A percentile compares a stretch with the other conserved stretches of the same genome.
Evolutionary conservation across 92 coral and sea anemone genomes (phyloP).

Genomic region (Parazoanthus atlanticus): DNA sequence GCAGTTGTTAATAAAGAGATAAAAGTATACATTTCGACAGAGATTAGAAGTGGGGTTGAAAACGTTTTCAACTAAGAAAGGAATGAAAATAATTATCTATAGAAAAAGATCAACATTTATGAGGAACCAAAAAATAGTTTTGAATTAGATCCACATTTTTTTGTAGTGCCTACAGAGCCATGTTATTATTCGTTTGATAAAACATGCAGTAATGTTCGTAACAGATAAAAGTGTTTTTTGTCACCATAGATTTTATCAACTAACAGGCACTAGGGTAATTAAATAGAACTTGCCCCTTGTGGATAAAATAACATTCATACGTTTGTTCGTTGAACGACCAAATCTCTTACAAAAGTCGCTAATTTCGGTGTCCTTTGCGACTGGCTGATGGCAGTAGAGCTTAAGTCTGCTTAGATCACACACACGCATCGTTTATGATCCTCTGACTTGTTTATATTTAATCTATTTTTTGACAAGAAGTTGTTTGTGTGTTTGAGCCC

Average conservation of each 20-base stretch:
- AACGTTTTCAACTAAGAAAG: neutral
- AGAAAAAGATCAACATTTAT: neutral
- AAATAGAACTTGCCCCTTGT: conserved; percentile 3
- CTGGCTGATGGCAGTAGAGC: neutral
- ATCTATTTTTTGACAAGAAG: conserved; percentile 22
- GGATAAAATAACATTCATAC: conserved; percentile 11
- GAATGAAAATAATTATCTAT: neutral
- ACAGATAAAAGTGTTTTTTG: conserved; percentile 7
- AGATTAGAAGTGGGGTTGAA: neutral
- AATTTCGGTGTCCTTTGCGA: neutral
- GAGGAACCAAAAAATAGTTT: neutral
- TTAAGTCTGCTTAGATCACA: neutral
- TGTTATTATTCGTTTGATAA: conserved; percentile 5
- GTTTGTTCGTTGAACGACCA: neutral
- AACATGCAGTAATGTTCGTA: neutral
- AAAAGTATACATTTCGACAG: neutral
- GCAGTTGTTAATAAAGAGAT: neutral
- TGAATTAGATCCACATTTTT: neutral
- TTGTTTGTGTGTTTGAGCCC: neutral
- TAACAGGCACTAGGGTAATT: conserved; percentile 7
- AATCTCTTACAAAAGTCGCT: neutral
- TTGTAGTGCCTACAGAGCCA: neutral
- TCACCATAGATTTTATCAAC: conserved; percentile 30
- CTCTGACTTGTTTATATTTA: neutral
- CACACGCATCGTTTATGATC: neutral